phyloP scores from a whole-genome alignment of 64 coral and sea anemone species.

The Montipora cactus region DNA sequence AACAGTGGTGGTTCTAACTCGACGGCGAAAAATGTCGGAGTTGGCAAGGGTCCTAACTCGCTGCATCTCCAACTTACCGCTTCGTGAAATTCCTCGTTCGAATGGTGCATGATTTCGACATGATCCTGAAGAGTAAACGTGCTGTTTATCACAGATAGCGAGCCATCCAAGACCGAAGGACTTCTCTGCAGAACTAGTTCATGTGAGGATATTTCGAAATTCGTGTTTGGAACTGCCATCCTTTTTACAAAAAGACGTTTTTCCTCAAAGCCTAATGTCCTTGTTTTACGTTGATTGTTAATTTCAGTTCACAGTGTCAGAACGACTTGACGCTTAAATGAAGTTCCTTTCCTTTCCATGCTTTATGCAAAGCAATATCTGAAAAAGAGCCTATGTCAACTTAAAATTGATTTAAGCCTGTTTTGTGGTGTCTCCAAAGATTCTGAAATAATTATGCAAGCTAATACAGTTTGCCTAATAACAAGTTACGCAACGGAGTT shows the following conservation, averaged over 20 bases:
- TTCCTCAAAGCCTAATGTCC: too few species aligned
- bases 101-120: neutral
- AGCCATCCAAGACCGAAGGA: neutral
- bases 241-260: neutral
- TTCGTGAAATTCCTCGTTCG: constrained; percentile 28
- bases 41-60: neutral
- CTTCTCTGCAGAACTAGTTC: constrained; percentile 23
- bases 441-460: neutral
- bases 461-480: neutral
- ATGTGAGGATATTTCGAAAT: constrained; percentile 4
- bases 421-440: neutral
- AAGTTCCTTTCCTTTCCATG: too few species aligned
- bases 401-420: neutral
- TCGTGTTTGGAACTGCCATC: neutral
- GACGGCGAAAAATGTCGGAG: neutral
- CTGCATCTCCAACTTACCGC: neutral
- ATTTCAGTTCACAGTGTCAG: too few species aligned
- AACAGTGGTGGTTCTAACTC: too few species aligned
- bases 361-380: too few species aligned
- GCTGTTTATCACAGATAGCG: neutral
- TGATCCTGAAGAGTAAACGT: constrained; percentile 36
- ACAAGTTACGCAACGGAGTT: neutral
- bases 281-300: too few species aligned
- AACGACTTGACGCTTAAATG: too few species aligned
- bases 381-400: neutral